Conservation (phyloP, 2,113 vertebrate species). For the Rhinopomastus cyanomelas region DNA sequence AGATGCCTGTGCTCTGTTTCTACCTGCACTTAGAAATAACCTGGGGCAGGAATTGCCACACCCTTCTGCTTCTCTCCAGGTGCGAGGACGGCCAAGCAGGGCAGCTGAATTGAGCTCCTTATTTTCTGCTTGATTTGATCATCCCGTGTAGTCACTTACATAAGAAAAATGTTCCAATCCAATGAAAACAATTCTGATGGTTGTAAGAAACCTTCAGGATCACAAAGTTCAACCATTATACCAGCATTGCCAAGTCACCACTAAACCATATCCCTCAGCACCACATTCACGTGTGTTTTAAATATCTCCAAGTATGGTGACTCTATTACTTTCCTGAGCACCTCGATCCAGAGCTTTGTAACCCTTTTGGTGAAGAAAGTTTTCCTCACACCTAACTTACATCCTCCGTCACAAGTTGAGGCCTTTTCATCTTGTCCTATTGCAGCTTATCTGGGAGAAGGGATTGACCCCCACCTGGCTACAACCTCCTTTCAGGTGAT, state of each 20-base stretch:
- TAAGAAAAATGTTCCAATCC: not conserved
- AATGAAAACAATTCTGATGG: not conserved
- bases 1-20: not conserved
- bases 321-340: too few relatives aligned
- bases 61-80: not conserved
- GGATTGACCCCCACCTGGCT: too few relatives aligned
- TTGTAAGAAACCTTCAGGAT: not conserved
- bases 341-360: too few relatives aligned
- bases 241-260: not conserved
- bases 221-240: not conserved
- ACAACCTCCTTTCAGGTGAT: too few relatives aligned
- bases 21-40: not conserved
- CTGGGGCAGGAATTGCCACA: not conserved
- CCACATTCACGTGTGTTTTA: not conserved
- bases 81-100: not conserved
- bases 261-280: not conserved
- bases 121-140: not conserved
- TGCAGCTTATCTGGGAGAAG: too few relatives aligned
- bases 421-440: too few relatives aligned
- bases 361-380: too few relatives aligned
- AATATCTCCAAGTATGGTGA: too few relatives aligned
- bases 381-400: too few relatives aligned
- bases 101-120: not conserved
- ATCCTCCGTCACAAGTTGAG: too few relatives aligned
- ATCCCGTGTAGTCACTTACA: not conserved